Evolutionary conservation across 2,113 vertebrate genomes (phyloP).

Genomic region (Melospiza melodia): DNA sequence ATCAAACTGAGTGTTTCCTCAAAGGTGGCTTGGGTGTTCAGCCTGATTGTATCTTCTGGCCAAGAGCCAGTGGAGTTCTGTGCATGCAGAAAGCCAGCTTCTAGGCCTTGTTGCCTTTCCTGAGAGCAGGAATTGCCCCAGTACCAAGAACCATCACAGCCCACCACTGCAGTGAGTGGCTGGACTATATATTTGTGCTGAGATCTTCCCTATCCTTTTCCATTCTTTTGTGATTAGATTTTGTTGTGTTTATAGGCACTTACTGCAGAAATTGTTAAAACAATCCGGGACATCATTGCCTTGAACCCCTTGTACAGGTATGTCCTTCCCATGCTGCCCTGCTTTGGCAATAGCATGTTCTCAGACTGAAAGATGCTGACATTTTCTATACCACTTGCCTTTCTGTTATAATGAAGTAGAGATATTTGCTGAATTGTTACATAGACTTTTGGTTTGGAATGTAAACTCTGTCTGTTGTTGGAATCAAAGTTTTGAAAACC

Average conservation of each 20-base stretch:
- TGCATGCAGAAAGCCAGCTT: background rate
- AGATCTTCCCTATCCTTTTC: background rate
- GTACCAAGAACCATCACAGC: too few species aligned
- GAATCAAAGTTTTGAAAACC: background rate
- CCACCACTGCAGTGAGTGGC: too few species aligned
- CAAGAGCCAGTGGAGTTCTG: background rate
- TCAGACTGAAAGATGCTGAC: background rate
- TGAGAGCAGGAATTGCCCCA: background rate
- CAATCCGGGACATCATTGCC: slow-evolving; percentile 97
- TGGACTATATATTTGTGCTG: background rate
- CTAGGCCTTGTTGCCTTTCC: background rate
- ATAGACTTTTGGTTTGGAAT: background rate
- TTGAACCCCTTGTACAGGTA: slow-evolving; percentile 96
- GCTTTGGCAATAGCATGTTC: background rate
- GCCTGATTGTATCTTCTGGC: background rate
- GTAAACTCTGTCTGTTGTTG: background rate
- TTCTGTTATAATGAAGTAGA: background rate
- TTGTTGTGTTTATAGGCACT: slow-evolving; percentile 79
- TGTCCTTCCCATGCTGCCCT: background rate
- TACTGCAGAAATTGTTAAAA: slow-evolving; percentile 98
- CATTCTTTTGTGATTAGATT: background rate
- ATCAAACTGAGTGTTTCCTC: background rate
- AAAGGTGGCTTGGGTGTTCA: background rate
- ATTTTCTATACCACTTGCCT: background rate
- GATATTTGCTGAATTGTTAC: background rate